Evolutionary conservation across 2,797 vertebrate genomes (phyloP), one percentile per base, ranked within the genome.

Genomic region (Tenualosa ilisha): DNA sequence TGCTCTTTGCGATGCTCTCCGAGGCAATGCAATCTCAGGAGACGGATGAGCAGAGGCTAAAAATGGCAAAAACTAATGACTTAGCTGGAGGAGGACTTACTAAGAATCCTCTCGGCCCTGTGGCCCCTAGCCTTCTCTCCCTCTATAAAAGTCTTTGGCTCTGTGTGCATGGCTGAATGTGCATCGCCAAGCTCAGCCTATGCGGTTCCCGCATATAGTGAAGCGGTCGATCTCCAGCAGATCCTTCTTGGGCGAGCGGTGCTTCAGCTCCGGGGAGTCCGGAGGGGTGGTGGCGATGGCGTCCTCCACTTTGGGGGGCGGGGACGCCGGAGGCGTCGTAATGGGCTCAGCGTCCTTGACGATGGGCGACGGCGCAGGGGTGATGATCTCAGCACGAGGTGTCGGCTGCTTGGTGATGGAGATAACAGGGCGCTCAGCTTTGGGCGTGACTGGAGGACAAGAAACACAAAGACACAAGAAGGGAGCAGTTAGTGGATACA

Each of bases 141-240:
- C 15, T 46, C 72, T 17, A 1, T 79, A 17, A 40, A 43, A 40
- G 72, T 40, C 72, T 79, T 79, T 79, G 72, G 72, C 72, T 43
- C 72, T 43, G 72, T 79, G 72, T 79, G 72, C 72, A 2, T 46
- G 17, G 72, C 72, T 22, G 72, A 22, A 9, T 40, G 3, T 17
- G 54, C 83, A 87, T 89, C 84, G 26, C 7, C 86, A 56, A 8
- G 88, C 37, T 97, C 94, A 99, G 94, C 97, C 97, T 85, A 99
- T 99, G 87, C 97, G 96, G 95, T 98, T 99, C 84, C 98, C 98
- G 72, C 98, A 99, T 92, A 99, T 98, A 15, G 98, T 99, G 93
- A 99, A 99, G 90, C 98, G 97, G 94, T 99, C 98, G 88, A 99
- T 97, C 90, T 99, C 98, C 92, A 99, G 89, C 91, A 99, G 94